Base-by-base conservation (phyloP, 2,113 vertebrate species). In the Eulemur rufifrons region DNA sequence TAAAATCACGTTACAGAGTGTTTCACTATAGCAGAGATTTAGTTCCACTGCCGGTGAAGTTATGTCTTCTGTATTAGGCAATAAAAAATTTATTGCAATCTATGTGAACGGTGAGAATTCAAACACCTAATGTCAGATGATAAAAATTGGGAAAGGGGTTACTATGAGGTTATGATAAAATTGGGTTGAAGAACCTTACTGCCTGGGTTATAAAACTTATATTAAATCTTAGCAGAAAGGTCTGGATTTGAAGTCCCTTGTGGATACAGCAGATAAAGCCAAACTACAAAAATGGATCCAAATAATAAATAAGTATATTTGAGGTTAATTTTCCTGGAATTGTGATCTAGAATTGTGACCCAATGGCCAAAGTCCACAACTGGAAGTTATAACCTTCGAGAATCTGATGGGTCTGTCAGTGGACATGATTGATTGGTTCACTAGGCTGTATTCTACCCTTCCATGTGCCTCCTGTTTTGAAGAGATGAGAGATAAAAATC, bases 81-180 rank as follows among this genome's bases (percentile, higher is more conserved):
- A 84, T 56, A 47, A 93, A 89, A 54, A 63, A 25, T 77, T 81
- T 34, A 27, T 69, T 69, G 37, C 8, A 18, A 21, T 47, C 59
- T 50, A 42, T 11, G 42, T 27, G 50, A 86, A 23, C 9, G 9
- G 39, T 66, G 10, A 90, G 25, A 86, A n/a, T 39, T 50, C 45
- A 74, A 74, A 59, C 15, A 81, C 54, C 1, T n/a, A 47, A 59
- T 50, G 34, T 87, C 32, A 52, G 34, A 82, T 61, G 21, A 61
- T 21, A 56, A 73, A 61, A 45, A 27, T 20, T 69, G 27, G 59
- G 61, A 76, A 91, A 87, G 9, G n/a, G 4, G 34, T 42, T 69
- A 81, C 27, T 88, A 47, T 71, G 17, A 88, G n/a, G 25, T 83
- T 88, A 83, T 71, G 32, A 83, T 69, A 92, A 94, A 91, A 54